Conservation (phyloP, 30 jellyfish, hydroid and myxozoan genomes). For the Hydractinia echinata region DNA sequence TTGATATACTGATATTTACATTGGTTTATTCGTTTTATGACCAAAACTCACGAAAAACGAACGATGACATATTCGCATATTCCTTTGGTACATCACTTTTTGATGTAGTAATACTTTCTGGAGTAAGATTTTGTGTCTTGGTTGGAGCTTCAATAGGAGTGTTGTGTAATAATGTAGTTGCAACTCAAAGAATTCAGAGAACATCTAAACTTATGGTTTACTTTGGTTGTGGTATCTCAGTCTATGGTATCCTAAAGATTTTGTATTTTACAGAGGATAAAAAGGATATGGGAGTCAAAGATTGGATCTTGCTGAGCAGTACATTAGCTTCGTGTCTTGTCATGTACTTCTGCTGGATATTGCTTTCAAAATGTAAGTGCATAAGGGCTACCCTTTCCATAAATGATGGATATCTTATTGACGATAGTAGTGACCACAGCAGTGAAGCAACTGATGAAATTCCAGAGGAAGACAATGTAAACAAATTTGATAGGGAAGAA, state of each 20-base stretch:
- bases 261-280: slow-evolving; percentile 72
- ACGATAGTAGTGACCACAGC: slow-evolving; percentile 8
- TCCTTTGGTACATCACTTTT: slow-evolving; percentile 44
- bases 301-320: slow-evolving; percentile 33
- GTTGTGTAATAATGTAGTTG: slow-evolving; percentile 33
- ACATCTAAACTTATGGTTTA: slow-evolving; percentile 8
- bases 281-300: slow-evolving; percentile 34
- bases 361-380: slow-evolving; percentile 2
- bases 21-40: neutral
- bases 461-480: slow-evolving; percentile 10
- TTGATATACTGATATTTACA: neutral
- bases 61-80: slow-evolving; percentile 1
- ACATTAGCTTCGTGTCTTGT: slow-evolving; percentile 37
- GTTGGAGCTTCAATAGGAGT: slow-evolving; percentile 44
- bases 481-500: slow-evolving; percentile 1
- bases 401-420: slow-evolving; percentile 25
- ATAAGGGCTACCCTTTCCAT: neutral
- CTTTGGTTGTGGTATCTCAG: slow-evolving; percentile 9
- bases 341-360: slow-evolving; percentile 38
- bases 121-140: slow-evolving; percentile 45
- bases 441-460: slow-evolving; percentile 28
- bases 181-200: slow-evolving; percentile 9
- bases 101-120: slow-evolving; percentile 39
- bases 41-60: slow-evolving; percentile 7
- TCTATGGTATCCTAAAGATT: slow-evolving; percentile 35